phyloP scores from a whole-genome alignment of 2,888 invertebrate genomes.

The Portevinia maculata region DNA sequence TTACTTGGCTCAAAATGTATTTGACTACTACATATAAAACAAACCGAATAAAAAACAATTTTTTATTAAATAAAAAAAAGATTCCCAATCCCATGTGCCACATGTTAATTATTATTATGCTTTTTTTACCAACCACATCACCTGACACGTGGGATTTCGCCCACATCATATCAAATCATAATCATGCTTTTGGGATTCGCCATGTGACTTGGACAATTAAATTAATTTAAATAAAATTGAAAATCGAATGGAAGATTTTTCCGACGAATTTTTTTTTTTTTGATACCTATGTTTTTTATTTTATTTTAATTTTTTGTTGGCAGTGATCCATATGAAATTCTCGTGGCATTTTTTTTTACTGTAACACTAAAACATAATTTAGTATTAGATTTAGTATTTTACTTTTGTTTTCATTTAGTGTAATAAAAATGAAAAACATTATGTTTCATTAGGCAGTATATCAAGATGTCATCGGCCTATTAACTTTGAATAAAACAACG shows the following conservation, averaged over 20 bases:
- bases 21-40: too few relatives aligned
- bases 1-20: too few relatives aligned
- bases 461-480: slow-evolving; percentile 5
- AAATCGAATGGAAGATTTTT: slow-evolving; percentile 2
- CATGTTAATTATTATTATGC: slow-evolving; percentile 5
- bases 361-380: slow-evolving; percentile 12
- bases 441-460: not conserved
- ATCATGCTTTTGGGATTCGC: slow-evolving; percentile 19
- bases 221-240: not conserved
- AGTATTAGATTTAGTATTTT: slow-evolving; percentile 6
- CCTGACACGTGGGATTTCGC: slow-evolving; percentile 6
- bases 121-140: not conserved
- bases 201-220: slow-evolving; percentile 17
- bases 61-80: not conserved
- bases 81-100: not conserved
- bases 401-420: not conserved
- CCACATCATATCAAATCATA: not conserved
- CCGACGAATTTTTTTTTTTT: too few relatives aligned
- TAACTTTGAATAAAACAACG: too few relatives aligned
- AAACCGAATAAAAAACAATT: not conserved
- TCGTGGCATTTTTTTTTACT: not conserved
- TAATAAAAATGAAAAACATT: not conserved
- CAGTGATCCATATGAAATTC: slow-evolving; percentile 21
- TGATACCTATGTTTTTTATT: not conserved
- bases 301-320: slow-evolving; percentile 8